Evolutionary conservation across 2,888 invertebrate species (phyloP), one percentile per base, ranked within the genome.

Genomic region (Anagyrus pseudococci): DNA sequence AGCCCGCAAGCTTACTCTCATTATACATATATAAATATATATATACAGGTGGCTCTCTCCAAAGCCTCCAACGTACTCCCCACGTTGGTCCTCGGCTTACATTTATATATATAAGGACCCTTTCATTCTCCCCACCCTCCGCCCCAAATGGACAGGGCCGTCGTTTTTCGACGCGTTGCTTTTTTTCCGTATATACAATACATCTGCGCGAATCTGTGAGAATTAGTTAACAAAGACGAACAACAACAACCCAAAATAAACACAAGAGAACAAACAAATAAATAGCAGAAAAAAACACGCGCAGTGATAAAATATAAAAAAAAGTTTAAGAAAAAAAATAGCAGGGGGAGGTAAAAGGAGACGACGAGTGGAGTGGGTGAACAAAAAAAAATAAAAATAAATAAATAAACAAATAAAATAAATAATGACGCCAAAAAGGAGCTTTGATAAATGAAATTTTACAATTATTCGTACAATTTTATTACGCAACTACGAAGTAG

Each of bases 401-500:
- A 43, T 22, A 47, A 47, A 47, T 8, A 41, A 41, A 41, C n/a
- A 15, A 43, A 20, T 6, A 8, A 17, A 4, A 43, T 1, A 17
- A 19, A 22, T 4, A 20, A 47, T 15, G 13, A 47, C 22, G 23
- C 10, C 13, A 4, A 25, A n/a, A 47, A 25, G 46, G 56, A 66
- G 66, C 66, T 66, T 66, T 66, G 63, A 66, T 66, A 66, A 63
- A 63, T 20, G 19, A 63, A 63, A 60, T 46, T 66, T 66, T 62
- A 60, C 62, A 66, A 60, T 60, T 63, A 63, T 66, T 63, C 60
- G 63, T 54, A 55, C 66, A 48, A 63, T 60, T 60, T 66, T 66
- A 63, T 66, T 63, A 63, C 57, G 58, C 48, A 47, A 13, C 43
- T 66, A 63, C 49, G 57, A 49, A 57, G 49, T 62, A 60, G 59